Base-by-base conservation (phyloP, 2,113 vertebrate species). In the Leptodactylus fuscus region DNA sequence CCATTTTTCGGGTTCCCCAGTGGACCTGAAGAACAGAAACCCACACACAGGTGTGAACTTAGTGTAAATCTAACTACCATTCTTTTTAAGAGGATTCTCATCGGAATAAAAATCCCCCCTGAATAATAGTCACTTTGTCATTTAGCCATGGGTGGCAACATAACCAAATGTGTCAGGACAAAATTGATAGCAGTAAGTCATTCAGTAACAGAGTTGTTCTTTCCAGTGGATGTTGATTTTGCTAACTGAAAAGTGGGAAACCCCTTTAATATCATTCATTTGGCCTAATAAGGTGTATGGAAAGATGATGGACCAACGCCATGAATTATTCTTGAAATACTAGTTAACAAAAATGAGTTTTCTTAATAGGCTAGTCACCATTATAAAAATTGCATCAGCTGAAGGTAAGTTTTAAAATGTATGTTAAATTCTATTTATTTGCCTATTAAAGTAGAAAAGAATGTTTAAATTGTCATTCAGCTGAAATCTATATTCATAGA, bases 401-500 rank as follows among this genome's bases (percentile, higher is more conserved):
- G n/a, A n/a, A n/a, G n/a, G n/a, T 34, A 13, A 27, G 5, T 34
- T 62, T 27, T 24, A 60, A 24, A 24, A 24, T 11, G 16, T 65
- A 16, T 13, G 4, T 13, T 13, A 62, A 27, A 13, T 62, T 62
- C 58, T 10, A 12, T 24, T 18, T 67, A 29, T 16, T 36, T 67
- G 15, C 5, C 62, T 20, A 67, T 9, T 34, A 32, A 67, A 67
- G 2, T 36, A 20, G 62, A 67, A 16, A 27, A 18, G 32, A 34
- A 67, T 36, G 27, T 65, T 5, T 65, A 32, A 15, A 32, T 32
- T 65, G 12, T 16, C 12, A 74, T 74, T 48, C 1, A n/a, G 34
- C 12, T 80, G 5, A 36, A 58, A 80, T 34, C 18, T 67, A 67
- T 36, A 67, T 67, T 36, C 62, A 67, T 67, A 32, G 32, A 60